A percentile compares a stretch with the other conserved stretches of the same genome.
Conservation (phyloP, 30 jellyfish, hydroid and myxozoan genomes). For the Aurelia aurita complex sp. Pacific region DNA sequence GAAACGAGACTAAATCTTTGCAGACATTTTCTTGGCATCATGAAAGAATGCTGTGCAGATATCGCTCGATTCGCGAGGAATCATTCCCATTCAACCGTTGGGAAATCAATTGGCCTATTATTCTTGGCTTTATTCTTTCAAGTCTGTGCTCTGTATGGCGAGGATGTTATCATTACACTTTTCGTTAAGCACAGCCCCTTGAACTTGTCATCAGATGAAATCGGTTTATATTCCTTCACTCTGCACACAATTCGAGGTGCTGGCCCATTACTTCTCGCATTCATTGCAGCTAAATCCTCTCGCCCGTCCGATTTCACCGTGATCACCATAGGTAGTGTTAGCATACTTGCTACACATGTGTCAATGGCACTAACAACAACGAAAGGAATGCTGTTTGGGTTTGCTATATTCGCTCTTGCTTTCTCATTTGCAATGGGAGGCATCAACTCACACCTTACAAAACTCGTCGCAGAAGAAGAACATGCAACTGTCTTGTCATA, state of each 20-base stretch:
- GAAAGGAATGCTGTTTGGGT: conserved; percentile 1
- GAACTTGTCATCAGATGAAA: conserved; percentile 9
- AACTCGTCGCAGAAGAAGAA: conserved; percentile 33
- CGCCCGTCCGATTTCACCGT: conserved; percentile 30
- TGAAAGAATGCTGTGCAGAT: background rate
- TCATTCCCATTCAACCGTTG: background rate
- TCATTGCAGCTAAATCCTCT: conserved; percentile 15
- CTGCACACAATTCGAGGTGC: too few species aligned
- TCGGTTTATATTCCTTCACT: too few species aligned
- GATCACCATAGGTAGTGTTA: conserved; percentile 28
- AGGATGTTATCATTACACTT: conserved; percentile 22
- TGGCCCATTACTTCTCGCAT: conserved; percentile 29
- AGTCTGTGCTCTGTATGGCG: conserved; percentile 44
- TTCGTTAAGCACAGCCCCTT: conserved; percentile 54
- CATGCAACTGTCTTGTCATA: conserved; percentile 53
- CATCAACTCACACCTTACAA: conserved; percentile 34
- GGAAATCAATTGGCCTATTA: background rate
- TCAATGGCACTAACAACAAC: conserved; percentile 30
- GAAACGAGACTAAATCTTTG: background rate
- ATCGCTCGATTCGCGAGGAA: conserved; percentile 7
- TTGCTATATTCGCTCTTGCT: conserved; percentile 30
- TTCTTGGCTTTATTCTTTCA: conserved; percentile 34
- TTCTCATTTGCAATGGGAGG: conserved; percentile 53
- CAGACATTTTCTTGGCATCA: background rate
- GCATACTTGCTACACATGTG: conserved; percentile 29